Conservation (phyloP, 2,113 vertebrate species). For the Gymnocephalus cernua region DNA sequence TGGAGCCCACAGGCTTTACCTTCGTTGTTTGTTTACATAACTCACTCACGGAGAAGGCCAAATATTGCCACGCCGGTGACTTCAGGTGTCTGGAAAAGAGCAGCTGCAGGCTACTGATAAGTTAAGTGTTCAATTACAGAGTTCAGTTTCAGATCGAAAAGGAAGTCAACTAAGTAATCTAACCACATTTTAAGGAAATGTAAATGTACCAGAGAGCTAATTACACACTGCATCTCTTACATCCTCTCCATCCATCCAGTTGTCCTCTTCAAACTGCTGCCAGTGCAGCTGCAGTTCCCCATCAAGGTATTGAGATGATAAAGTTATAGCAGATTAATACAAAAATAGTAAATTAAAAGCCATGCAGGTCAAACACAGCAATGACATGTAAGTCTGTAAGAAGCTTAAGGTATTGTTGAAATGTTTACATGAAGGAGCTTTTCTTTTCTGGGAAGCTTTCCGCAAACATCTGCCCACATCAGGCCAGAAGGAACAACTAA, state of each 20-base stretch:
- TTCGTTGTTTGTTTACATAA: no score
- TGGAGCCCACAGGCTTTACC: no score
- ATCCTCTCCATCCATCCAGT: not conserved
- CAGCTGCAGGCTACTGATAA: no score
- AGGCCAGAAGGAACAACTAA: slow-evolving; percentile 53
- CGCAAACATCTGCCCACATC: slow-evolving; percentile 79
- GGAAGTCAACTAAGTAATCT: not conserved
- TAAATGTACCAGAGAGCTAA: not conserved
- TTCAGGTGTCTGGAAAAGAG: no score
- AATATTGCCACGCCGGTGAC: no score
- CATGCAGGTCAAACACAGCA: slow-evolving; percentile 49
- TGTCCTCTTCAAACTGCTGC: not conserved
- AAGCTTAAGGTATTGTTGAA: slow-evolving; percentile 77
- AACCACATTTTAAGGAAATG: slow-evolving; percentile 6
- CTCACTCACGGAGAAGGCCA: no score
- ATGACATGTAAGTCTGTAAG: slow-evolving; percentile 71
- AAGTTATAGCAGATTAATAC: slow-evolving; percentile 26
- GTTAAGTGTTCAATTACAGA: slow-evolving; percentile 10
- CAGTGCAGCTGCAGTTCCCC: not conserved
- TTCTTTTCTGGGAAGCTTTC: slow-evolving; percentile 70
- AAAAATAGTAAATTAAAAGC: slow-evolving; percentile 54
- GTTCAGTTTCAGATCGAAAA: slow-evolving; percentile 31
- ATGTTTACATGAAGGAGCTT: slow-evolving; percentile 71
- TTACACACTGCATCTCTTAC: slow-evolving; percentile 8
- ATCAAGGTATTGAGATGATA: slow-evolving; percentile 5